These are phyloP conservation scores for Oreohelix idahoensis DNA, from an alignment of 1,140 invertebrate species.

Conservation along the genomic window DNA sequence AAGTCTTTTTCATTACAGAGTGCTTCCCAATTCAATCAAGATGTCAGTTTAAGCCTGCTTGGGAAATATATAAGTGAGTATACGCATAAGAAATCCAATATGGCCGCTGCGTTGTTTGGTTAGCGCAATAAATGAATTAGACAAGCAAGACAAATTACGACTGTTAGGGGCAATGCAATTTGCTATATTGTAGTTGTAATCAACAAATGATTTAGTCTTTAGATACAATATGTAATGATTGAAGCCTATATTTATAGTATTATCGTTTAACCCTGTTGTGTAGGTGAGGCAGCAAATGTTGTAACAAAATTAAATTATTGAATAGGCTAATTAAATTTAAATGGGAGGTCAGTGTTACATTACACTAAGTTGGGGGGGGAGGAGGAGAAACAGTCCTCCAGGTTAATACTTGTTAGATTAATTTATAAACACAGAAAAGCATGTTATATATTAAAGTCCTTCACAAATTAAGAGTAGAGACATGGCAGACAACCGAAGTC, in stretches of 20 bases:
- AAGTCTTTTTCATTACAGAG: not conserved
- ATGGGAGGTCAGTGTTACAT: no score
- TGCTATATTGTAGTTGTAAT: not conserved
- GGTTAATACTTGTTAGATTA: no score
- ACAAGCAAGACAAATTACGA: not conserved
- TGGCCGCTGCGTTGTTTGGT: slow-evolving; percentile 22
- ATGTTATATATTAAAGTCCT: no score
- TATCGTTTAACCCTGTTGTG: no score
- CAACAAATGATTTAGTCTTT: not conserved
- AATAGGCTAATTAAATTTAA: no score
- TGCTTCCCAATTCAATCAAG: not conserved
- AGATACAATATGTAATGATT: not conserved
- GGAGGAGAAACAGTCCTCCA: no score
- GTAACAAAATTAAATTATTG: no score
- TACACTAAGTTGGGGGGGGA: no score
- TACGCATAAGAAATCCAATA: slow-evolving; percentile 26
- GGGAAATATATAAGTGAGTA: slow-evolving; percentile 17
- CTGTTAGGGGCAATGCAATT: not conserved
- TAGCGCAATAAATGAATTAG: slow-evolving; percentile 7
- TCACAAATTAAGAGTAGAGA: no score
- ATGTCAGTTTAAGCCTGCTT: not conserved
- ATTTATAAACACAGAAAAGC: no score
- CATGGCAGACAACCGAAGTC: no score
- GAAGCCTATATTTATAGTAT: slow-evolving; percentile 1
- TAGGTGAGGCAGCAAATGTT: no score